Base-by-base conservation (phyloP, 2,113 vertebrate genomes). In the Channa maculata region DNA sequence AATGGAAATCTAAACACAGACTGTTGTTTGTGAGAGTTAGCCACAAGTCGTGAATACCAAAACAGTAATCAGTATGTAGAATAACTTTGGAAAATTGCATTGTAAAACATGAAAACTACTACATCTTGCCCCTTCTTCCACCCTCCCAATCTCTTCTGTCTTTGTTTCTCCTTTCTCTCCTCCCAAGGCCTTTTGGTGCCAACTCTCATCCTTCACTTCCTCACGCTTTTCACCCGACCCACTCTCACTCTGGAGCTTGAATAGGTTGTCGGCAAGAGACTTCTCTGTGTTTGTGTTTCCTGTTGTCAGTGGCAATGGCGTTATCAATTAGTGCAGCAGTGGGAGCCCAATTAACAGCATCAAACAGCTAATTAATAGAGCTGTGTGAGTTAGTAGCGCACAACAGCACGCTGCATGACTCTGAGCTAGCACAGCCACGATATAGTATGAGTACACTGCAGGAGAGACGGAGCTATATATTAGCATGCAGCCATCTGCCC, bases 301-400 rank as follows among this genome's bases (percentile, higher is more conserved):
- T 91, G 88, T 92, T 93, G 92, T 94, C 94, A 92, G 90, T 90
- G 91, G 92, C 86, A 86, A 92, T 91, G 86, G 90, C 84, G 83
- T 93, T 94, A 94, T 94, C 94, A 95, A 94, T 95, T 94, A 94
- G 92, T 92, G 92, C 91, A 95, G 92, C 93, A 91, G 92, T 93
- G 91, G 94, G 93, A 95, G 93, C 91, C 93, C 94, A 95, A 95
- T 95, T 95, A 95, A 93, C 93, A 92, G 88, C 93, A 94, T 95
- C 94, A 95, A 95, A 95, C 93, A 92, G 91, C 93, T 94, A 92
- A 94, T 95, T 95, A 95, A 94, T 92, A 91, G 90, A 93, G 91
- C 93, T 80, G 89, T 93, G 92, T 90, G 90, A 93, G 92, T 89
- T 90, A 86, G 89, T 54, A 60, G 85, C 71, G 68, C 88, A 87